These are phyloP conservation scores for Pristionchus maxplancki DNA, from an alignment of 2,888 invertebrate genomes.

Conservation along the genomic window DNA sequence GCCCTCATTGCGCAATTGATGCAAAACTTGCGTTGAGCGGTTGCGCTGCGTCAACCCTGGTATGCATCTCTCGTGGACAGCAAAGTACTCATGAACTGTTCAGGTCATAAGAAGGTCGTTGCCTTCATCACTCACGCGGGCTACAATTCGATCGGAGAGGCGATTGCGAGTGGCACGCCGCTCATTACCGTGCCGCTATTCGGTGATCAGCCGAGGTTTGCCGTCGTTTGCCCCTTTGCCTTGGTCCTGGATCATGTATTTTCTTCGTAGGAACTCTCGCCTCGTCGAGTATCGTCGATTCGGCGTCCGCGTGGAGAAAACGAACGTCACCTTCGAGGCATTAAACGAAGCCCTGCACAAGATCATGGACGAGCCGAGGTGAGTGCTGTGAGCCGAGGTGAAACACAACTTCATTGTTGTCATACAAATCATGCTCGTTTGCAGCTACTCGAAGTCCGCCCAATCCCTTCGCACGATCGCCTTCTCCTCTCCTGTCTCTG, in stretches of 20 bases:
- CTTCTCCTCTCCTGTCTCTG: neutral
- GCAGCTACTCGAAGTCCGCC: neutral
- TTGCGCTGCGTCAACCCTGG: too few species aligned
- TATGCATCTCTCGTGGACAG: too few species aligned
- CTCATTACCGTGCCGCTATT: neutral
- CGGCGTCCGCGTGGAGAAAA: neutral
- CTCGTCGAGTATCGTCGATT: neutral
- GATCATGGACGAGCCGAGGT: neutral
- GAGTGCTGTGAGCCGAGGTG: too few species aligned
- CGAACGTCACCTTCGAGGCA: neutral
- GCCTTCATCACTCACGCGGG: conserved; percentile 40
- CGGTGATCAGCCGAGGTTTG: neutral
- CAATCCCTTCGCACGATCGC: neutral
- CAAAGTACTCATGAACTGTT: neutral
- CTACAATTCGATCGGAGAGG: too few species aligned
- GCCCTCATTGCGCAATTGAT: too few species aligned
- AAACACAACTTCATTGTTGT: too few species aligned
- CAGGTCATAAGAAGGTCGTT: neutral
- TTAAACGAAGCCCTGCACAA: neutral
- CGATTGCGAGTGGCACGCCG: conserved; percentile 5
- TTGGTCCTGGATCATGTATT: too few species aligned
- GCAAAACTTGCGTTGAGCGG: too few species aligned
- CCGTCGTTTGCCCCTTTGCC: too few species aligned
- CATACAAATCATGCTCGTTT: neutral
- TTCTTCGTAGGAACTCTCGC: conserved; percentile 49